A percentile compares a stretch with the other conserved stretches of the same genome.
Evolutionary conservation across 2,888 invertebrate species (phyloP).

Genomic region (Malthinus seriepunctatus): DNA sequence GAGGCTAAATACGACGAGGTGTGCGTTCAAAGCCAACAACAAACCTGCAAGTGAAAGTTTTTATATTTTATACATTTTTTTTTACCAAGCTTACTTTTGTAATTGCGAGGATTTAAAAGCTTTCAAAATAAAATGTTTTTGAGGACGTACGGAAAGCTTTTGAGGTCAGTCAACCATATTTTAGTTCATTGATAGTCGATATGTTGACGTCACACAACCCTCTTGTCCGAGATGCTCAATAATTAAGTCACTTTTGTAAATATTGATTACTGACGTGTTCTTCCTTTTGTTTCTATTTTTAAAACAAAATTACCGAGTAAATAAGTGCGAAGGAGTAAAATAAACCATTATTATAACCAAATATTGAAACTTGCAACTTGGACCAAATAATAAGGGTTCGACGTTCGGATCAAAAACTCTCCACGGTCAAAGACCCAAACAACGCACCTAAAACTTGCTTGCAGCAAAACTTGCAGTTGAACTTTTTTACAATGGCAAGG

Average conservation of each 20-base stretch:
- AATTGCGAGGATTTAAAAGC: no score
- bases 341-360: slow-evolving; percentile 18
- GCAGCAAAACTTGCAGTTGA: slow-evolving; percentile 13
- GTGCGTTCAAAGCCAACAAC: no score
- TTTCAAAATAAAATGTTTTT: no score
- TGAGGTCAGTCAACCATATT: slow-evolving; percentile 1
- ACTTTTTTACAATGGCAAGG: slow-evolving; percentile 5
- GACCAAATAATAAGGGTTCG: slow-evolving; percentile 31
- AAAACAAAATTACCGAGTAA: background rate
- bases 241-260: background rate
- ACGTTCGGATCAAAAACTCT: slow-evolving; percentile 28
- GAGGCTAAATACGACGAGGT: no score
- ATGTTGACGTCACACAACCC: slow-evolving; percentile 3
- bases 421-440: slow-evolving; percentile 32
- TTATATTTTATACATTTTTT: no score
- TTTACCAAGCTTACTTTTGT: no score
- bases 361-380: slow-evolving; percentile 22
- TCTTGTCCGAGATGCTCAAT: background rate
- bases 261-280: background rate
- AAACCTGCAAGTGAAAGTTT: no score
- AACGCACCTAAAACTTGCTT: slow-evolving; percentile 11
- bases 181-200: slow-evolving; percentile 7
- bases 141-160: background rate
- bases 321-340: background rate
- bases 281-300: no score